phyloP scores from a whole-genome alignment of 2,113 vertebrate species.

The Labeo rohita region DNA sequence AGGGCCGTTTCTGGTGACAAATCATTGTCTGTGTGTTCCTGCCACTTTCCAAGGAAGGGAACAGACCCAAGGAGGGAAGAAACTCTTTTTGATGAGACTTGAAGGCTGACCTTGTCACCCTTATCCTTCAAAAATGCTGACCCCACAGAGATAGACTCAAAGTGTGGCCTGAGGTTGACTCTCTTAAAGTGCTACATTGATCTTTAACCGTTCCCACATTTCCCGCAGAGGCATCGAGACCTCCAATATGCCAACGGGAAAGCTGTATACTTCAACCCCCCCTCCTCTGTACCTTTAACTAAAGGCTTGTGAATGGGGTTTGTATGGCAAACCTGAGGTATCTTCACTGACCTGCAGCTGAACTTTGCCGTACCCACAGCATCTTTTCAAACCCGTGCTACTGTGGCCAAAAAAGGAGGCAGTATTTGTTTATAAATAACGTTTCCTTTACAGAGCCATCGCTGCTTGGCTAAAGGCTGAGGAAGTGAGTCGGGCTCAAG shows the following conservation, averaged over 20 bases:
- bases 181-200: conserved; percentile 47
- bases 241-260: conserved; percentile 17
- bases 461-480: conserved; percentile 1
- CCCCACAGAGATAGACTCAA: conserved; percentile 42
- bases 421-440: conserved; percentile 42
- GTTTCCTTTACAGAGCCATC: conserved; percentile 10
- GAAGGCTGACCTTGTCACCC: conserved; percentile 46
- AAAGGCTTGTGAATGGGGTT: background rate
- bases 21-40: conserved; percentile 57
- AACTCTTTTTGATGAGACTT: conserved; percentile 56
- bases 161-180: conserved; percentile 43
- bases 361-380: conserved; percentile 67
- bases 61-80: conserved; percentile 7
- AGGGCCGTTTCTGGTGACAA: conserved; percentile 60
- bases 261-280: background rate
- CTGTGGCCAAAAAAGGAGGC: conserved; percentile 1
- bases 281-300: background rate
- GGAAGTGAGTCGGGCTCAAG: conserved; percentile 13
- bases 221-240: background rate
- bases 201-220: conserved; percentile 35
- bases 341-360: conserved; percentile 27
- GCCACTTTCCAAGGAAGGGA: conserved; percentile 40
- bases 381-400: background rate
- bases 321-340: background rate
- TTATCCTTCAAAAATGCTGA: conserved; percentile 45